A percentile compares a stretch with the other conserved stretches of the same genome.
Evolutionary conservation across 35 echinoderm and acorn worm species (phyloP).

Genomic region (Eucidaris tribuloides): DNA sequence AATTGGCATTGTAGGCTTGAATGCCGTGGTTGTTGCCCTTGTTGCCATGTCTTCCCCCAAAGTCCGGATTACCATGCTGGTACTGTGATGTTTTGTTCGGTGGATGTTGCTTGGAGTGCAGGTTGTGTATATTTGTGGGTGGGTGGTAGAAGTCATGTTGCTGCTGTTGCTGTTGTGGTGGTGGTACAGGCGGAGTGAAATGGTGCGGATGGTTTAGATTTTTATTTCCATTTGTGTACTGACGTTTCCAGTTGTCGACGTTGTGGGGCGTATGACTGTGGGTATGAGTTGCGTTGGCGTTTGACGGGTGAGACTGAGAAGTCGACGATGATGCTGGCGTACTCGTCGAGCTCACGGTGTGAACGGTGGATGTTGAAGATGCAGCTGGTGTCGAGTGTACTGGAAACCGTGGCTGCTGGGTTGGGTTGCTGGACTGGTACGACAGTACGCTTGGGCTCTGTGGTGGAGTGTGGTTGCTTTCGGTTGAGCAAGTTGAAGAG

Average conservation of each 20-base stretch:
- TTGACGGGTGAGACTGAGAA: too few species aligned
- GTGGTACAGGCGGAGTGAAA: background rate
- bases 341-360: background rate
- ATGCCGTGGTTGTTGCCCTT: background rate
- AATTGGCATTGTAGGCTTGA: background rate
- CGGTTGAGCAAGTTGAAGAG: slow-evolving; percentile 81
- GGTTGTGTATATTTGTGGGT: slow-evolving; percentile 2
- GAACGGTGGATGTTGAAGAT: background rate
- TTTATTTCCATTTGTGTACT: background rate
- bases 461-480: slow-evolving; percentile 86
- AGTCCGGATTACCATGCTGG: background rate
- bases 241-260: background rate
- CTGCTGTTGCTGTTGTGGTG: background rate
- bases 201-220: slow-evolving; percentile 20
- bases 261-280: background rate
- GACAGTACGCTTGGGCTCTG: slow-evolving; percentile 49
- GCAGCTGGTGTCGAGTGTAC: slow-evolving; percentile 6
- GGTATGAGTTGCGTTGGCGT: background rate
- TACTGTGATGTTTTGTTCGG: background rate
- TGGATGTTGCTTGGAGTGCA: background rate
- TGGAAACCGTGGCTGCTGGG: background rate
- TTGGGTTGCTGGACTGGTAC: slow-evolving; percentile 16
- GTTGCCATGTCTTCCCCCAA: background rate
- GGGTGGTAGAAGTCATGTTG: background rate
- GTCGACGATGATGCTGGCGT: background rate